These are phyloP conservation scores for Aleiodes alternator DNA, from an alignment of 2,888 invertebrate species.

Conservation along the genomic window DNA sequence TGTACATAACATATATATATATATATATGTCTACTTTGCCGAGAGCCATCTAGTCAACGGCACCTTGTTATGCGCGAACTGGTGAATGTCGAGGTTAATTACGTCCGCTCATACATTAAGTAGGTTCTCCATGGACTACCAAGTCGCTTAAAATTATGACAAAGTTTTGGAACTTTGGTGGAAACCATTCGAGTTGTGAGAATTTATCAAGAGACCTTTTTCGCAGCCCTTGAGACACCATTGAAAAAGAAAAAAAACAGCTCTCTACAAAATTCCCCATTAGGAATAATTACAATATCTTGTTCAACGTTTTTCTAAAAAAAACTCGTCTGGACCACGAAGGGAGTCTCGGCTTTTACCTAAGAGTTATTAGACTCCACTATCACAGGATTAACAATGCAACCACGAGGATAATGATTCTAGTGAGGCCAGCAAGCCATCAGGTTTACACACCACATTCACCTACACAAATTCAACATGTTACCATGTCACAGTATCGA, in stretches of 20 bases:
- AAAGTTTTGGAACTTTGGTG: conserved; percentile 46
- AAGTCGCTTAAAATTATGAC: conserved; percentile 56
- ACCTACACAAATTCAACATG: neutral
- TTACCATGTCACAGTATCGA: conserved; percentile 32
- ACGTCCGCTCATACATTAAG: conserved; percentile 68
- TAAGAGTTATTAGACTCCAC: too few relatives aligned
- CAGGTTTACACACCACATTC: conserved; percentile 2
- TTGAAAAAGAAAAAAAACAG: too few relatives aligned
- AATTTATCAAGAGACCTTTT: neutral
- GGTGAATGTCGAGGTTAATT: conserved; percentile 71
- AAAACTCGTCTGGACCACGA: neutral
- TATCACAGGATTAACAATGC: neutral
- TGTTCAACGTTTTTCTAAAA: too few relatives aligned
- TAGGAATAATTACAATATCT: too few relatives aligned
- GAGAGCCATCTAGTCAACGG: conserved; percentile 58
- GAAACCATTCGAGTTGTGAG: too few relatives aligned
- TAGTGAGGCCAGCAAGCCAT: conserved; percentile 8
- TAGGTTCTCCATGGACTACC: conserved; percentile 53
- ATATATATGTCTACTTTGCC: conserved; percentile 49
- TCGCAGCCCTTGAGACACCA: conserved; percentile 2
- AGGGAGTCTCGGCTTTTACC: conserved; percentile 36
- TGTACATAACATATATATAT: too few relatives aligned
- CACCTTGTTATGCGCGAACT: conserved; percentile 65
- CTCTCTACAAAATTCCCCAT: too few relatives aligned
- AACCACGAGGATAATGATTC: conserved; percentile 23